Conservation (phyloP, 53 echinoderm and acorn worm genomes). For the Zoroaster sp. region DNA sequence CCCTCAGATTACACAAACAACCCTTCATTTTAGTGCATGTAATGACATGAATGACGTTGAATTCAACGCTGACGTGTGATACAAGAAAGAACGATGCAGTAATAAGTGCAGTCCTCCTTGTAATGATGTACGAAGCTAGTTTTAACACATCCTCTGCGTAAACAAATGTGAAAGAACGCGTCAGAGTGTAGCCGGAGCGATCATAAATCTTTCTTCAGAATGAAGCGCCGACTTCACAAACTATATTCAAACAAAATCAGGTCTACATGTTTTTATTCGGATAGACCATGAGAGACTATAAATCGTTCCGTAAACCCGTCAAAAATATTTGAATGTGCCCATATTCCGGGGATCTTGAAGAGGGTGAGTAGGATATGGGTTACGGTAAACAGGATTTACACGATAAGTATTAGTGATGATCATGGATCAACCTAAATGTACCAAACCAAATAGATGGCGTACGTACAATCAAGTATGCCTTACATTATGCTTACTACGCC, state of each 20-base stretch:
- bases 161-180: neutral
- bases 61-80: neutral
- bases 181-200: slow-evolving; percentile 25
- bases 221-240: neutral
- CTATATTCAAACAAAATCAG: neutral
- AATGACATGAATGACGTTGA: slow-evolving; percentile 9
- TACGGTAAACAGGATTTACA: neutral
- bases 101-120: neutral
- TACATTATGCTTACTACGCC: no score
- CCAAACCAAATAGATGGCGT: no score
- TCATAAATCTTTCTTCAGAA: slow-evolving; percentile 18
- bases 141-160: slow-evolving; percentile 7
- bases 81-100: neutral
- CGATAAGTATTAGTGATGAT: neutral
- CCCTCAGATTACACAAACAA: slow-evolving; percentile 24
- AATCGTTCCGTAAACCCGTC: neutral
- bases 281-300: neutral
- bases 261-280: slow-evolving; percentile 7
- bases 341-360: neutral
- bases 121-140: neutral
- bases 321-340: neutral
- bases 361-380: neutral
- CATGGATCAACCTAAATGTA: neutral
- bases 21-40: neutral
- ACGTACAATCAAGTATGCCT: no score